A percentile compares a stretch with the other conserved stretches of the same genome.
These are phyloP conservation scores for Hydrolagus affinis DNA, from an alignment of 2,113 vertebrate genomes.

Conservation along the genomic window DNA sequence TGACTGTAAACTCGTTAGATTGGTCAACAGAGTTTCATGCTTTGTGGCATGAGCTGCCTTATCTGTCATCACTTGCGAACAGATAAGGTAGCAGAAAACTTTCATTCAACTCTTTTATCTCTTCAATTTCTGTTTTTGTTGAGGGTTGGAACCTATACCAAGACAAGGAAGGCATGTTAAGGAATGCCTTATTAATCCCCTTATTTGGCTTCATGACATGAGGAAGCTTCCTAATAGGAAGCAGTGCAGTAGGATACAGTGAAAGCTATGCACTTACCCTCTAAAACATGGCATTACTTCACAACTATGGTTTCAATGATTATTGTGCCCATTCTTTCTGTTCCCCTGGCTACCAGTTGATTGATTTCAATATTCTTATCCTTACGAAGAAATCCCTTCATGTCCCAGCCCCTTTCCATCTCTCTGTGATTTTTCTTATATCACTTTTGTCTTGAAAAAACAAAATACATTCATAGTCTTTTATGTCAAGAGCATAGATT, in stretches of 20 bases:
- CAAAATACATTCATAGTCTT: no score
- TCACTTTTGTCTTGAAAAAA: no score
- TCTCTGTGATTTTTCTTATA: no score
- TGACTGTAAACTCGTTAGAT: conserved; percentile 22
- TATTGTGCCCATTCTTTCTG: neutral
- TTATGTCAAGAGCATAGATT: no score
- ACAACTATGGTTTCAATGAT: neutral
- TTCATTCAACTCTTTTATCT: conserved; percentile 52
- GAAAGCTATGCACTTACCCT: conserved; percentile 40
- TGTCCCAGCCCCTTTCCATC: no score
- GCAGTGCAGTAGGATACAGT: conserved; percentile 35
- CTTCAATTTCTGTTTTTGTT: conserved; percentile 38
- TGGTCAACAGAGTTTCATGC: conserved; percentile 36
- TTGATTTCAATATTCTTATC: no score
- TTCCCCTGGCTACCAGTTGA: no score
- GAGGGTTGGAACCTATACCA: conserved; percentile 34
- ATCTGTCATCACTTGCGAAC: conserved; percentile 46
- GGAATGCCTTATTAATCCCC: conserved; percentile 35
- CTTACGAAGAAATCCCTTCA: no score
- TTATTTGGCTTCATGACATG: neutral
- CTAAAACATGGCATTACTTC: conserved; percentile 38
- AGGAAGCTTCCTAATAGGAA: conserved; percentile 36
- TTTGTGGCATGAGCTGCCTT: neutral
- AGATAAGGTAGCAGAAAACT: conserved; percentile 41
- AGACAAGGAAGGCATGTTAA: conserved; percentile 46